Conservation (phyloP, 2,113 vertebrate genomes). For the Gopherus evgoodei region DNA sequence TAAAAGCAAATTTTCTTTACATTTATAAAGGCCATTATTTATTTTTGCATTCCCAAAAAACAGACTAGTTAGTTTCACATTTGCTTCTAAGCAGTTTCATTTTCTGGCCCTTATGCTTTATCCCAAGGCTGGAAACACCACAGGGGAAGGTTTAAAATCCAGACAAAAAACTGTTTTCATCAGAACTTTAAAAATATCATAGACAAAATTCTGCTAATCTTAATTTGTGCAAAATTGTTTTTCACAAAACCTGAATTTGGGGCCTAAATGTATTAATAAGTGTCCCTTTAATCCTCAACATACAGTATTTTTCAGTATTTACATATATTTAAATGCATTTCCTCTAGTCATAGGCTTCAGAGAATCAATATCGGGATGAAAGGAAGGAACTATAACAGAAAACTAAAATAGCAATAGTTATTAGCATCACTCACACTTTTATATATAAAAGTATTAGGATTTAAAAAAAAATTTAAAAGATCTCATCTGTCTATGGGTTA, state of each 20-base stretch:
- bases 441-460: background rate
- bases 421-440: slow-evolving; percentile 34
- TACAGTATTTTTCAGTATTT: background rate
- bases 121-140: background rate
- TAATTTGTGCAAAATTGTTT: background rate
- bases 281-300: background rate
- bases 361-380: background rate
- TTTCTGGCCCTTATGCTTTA: background rate
- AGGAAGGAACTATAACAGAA: background rate
- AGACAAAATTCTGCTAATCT: background rate
- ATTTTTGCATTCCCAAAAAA: background rate
- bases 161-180: background rate
- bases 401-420: slow-evolving; percentile 32
- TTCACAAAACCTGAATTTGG: background rate
- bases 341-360: slow-evolving; percentile 20
- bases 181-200: background rate
- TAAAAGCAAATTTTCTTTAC: slow-evolving; percentile 17
- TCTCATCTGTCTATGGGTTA: slow-evolving; percentile 1
- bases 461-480: background rate
- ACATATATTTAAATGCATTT: background rate
- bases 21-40: slow-evolving; percentile 15
- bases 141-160: background rate
- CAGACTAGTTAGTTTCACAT: background rate
- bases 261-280: background rate
- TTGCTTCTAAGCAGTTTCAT: background rate